phyloP scores from a whole-genome alignment of 2,113 vertebrate species.

The Empidonax traillii region DNA sequence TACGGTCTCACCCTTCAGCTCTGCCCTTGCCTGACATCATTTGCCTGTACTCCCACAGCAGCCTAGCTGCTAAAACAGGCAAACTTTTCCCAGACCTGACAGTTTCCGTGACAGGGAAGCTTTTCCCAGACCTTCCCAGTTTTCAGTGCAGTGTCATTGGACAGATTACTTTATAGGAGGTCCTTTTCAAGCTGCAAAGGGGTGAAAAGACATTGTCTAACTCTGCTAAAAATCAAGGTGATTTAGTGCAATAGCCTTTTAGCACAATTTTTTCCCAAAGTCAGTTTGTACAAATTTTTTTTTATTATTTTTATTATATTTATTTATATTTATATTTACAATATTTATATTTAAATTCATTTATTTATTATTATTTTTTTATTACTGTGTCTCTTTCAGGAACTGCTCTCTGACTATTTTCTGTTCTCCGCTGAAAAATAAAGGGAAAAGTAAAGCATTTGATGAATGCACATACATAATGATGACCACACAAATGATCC shows the following conservation, averaged over 20 bases:
- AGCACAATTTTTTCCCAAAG: not conserved
- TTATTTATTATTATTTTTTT: not conserved
- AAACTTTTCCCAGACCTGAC: not conserved
- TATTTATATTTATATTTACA: no score
- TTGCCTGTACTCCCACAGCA: not conserved
- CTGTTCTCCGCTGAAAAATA: not conserved
- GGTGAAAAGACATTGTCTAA: not conserved
- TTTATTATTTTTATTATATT: not conserved
- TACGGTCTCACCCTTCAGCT: not conserved
- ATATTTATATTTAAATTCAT: no score
- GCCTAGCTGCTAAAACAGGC: not conserved
- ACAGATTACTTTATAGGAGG: not conserved
- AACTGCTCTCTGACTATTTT: not conserved
- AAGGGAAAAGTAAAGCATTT: not conserved
- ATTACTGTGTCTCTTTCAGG: not conserved
- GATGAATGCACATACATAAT: not conserved
- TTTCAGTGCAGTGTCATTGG: not conserved
- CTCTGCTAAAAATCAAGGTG: not conserved
- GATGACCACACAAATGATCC: not conserved
- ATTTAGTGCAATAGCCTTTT: not conserved
- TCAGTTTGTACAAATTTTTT: not conserved
- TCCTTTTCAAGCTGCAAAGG: not conserved
- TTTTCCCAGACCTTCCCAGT: no score
- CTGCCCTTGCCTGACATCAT: fast-evolving
- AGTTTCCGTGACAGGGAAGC: not conserved